These are phyloP conservation scores for Cossypha caffra DNA, from an alignment of 2,797 vertebrate species.

Conservation along the genomic window DNA sequence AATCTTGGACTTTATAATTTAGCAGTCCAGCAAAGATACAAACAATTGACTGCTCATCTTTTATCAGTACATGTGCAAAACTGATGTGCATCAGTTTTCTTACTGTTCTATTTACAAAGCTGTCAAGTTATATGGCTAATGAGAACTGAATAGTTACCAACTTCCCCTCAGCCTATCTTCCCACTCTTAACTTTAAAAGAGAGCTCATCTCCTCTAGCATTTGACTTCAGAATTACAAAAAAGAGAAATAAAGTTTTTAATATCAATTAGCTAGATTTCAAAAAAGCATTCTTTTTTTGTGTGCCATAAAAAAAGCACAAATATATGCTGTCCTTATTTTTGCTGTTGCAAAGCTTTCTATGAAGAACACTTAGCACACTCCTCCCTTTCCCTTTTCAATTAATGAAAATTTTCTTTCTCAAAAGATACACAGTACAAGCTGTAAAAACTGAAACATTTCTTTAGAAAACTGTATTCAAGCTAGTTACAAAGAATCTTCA, in stretches of 20 bases:
- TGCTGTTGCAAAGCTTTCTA: not conserved
- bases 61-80: not conserved
- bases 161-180: not conserved
- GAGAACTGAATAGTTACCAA: not conserved
- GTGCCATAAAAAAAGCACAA: not conserved
- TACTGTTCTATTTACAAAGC: not conserved
- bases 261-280: not conserved
- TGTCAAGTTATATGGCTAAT: not conserved
- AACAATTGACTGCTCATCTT: not conserved
- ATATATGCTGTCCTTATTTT: not conserved
- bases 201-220: not conserved
- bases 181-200: not conserved
- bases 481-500: not conserved
- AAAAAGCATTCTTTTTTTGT: not conserved
- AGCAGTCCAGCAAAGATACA: not conserved
- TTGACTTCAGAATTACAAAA: not conserved
- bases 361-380: not conserved
- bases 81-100: not conserved
- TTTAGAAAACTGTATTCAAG: not conserved
- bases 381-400: not conserved
- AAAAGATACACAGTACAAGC: not conserved
- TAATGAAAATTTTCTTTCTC: not conserved
- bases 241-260: not conserved
- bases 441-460: not conserved
- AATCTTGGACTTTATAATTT: conserved; percentile 10